Evolutionary conservation across 2,888 invertebrate genomes (phyloP).

Genomic region (Mesoligia furuncula): DNA sequence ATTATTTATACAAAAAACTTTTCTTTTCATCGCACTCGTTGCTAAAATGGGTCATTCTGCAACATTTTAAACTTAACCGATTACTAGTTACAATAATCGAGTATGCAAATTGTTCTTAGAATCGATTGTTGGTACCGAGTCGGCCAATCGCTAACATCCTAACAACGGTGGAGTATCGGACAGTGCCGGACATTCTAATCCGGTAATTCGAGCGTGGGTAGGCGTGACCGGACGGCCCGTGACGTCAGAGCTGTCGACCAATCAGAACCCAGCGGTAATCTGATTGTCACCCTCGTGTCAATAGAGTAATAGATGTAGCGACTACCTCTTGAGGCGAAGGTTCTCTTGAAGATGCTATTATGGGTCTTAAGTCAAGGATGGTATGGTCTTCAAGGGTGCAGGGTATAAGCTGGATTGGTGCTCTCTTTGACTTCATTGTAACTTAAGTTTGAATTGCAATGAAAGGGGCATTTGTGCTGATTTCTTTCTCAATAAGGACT

Average conservation of each 20-base stretch:
- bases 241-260: constrained; percentile 83
- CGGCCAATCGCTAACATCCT: constrained; percentile 59
- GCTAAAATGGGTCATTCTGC: constrained; percentile 36
- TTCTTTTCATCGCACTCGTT: constrained; percentile 16
- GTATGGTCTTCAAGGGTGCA: constrained; percentile 15
- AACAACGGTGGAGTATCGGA: constrained; percentile 42
- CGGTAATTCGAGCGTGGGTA: constrained; percentile 75
- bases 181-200: constrained; percentile 79
- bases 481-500: background rate
- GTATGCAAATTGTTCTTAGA: constrained; percentile 60
- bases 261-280: constrained; percentile 76
- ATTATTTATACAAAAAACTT: background rate
- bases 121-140: constrained; percentile 50
- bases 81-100: constrained; percentile 44
- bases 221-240: constrained; percentile 81
- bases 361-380: constrained; percentile 37
- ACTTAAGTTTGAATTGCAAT: background rate
- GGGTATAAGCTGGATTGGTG: background rate
- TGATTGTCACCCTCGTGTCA: constrained; percentile 82
- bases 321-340: constrained; percentile 22
- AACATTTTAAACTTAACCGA: constrained; percentile 37
- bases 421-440: constrained; percentile 5
- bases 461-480: background rate
- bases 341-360: constrained; percentile 21
- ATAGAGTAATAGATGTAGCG: constrained; percentile 59